phyloP scores from a whole-genome alignment of 2,888 invertebrate genomes.

The Zaprionus obscuricornis region DNA sequence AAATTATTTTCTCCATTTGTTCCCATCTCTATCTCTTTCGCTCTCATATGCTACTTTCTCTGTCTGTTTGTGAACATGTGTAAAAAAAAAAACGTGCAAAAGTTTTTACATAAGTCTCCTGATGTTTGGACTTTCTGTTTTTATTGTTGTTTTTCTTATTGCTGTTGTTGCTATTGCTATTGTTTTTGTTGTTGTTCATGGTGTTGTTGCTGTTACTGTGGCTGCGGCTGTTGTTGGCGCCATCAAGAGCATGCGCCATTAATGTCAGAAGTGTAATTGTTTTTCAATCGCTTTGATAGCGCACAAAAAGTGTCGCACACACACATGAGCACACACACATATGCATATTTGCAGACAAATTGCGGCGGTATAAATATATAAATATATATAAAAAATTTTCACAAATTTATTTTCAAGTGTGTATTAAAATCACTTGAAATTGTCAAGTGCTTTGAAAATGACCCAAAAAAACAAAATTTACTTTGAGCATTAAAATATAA shows the following conservation, averaged over 20 bases:
- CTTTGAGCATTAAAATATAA: conserved; percentile 19
- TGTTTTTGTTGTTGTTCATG: neutral
- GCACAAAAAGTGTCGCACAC: conserved; percentile 32
- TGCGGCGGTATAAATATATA: no score
- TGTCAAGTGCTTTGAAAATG: conserved; percentile 57
- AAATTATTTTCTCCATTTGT: conserved; percentile 15
- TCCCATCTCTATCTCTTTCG: neutral
- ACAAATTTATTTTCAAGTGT: conserved; percentile 63
- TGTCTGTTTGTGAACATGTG: neutral
- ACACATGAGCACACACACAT: conserved; percentile 6
- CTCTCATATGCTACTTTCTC: neutral
- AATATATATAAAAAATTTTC: no score
- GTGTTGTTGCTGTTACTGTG: conserved; percentile 4
- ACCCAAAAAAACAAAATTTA: conserved; percentile 70
- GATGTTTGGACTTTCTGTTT: conserved; percentile 8
- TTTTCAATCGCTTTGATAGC: conserved; percentile 76
- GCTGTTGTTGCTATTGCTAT: conserved; percentile 5
- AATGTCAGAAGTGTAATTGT: conserved; percentile 74
- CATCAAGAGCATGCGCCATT: conserved; percentile 55
- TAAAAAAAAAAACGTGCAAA: conserved; percentile 39
- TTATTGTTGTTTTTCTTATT: no score
- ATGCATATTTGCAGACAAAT: no score
- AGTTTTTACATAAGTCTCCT: conserved; percentile 33
- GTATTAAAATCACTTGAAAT: conserved; percentile 63
- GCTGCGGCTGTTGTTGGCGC: conserved; percentile 4